phyloP scores from a whole-genome alignment of 1,140 invertebrate species.

The Drosophila guanche region DNA sequence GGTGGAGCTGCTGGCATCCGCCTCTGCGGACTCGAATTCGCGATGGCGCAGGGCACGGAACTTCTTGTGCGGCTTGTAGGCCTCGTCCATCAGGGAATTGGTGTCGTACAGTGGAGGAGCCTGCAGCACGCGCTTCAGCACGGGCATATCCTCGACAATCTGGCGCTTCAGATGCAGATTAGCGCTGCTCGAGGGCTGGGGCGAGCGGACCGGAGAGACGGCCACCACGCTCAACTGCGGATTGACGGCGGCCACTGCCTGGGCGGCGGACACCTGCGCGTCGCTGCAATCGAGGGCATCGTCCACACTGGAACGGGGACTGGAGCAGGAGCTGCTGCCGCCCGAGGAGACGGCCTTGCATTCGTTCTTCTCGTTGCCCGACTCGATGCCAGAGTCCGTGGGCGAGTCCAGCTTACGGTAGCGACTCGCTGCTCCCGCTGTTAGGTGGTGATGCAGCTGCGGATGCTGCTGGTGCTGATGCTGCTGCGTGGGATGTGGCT shows the following conservation, averaged over 20 bases:
- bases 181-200: constrained; percentile 71
- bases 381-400: constrained; percentile 96
- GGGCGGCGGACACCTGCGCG: constrained; percentile 29
- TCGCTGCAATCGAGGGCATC: constrained; percentile 88
- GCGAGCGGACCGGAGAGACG: constrained; percentile 74
- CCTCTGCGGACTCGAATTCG: constrained; percentile 89
- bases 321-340: constrained; percentile 91
- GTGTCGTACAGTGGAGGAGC: constrained; percentile 95
- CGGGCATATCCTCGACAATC: constrained; percentile 95
- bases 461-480: constrained; percentile 64
- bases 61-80: constrained; percentile 97
- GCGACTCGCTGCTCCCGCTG: constrained; percentile 71
- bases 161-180: constrained; percentile 80
- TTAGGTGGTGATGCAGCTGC: constrained; percentile 76
- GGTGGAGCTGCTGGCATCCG: constrained; percentile 84
- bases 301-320: constrained; percentile 92
- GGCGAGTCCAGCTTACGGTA: constrained; percentile 94
- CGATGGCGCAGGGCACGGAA: constrained; percentile 92
- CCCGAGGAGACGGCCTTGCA: constrained; percentile 87
- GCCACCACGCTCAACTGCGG: constrained; percentile 63
- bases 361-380: constrained; percentile 94
- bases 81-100: constrained; percentile 95
- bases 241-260: constrained; percentile 33
- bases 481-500: constrained; percentile 65
- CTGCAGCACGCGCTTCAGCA: constrained; percentile 94